Base-by-base conservation (phyloP, 2,888 invertebrate species). In the Osmoderma eremita region DNA sequence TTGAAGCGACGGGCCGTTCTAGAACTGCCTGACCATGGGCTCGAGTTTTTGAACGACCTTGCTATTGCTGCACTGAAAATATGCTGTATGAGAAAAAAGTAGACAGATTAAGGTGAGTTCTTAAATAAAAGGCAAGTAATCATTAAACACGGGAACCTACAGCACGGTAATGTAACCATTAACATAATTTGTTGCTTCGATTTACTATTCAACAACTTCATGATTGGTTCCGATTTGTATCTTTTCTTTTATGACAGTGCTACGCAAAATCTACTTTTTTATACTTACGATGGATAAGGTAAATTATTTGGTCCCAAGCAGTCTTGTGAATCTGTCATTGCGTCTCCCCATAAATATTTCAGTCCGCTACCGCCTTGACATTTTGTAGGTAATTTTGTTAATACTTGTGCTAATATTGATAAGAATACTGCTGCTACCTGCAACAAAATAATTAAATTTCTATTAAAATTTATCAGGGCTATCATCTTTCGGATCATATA, bases 321-420 rank as follows among this genome's bases (percentile, higher is more conserved):
- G 77, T 93, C 91, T 18, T 85, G 82, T 5, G 90, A 87, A 80
- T 92, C 93, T 72, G 88, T 88, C 53, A 95, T 83, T 5, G 95
- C 95, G 81, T 95, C 94, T 15, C 95, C 95, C 88, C 93, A 94
- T 17, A 94, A 85, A 81, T 94, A 95, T 83, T 94, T 94, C 67
- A 94, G 83, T 74, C 88, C 88, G 67, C 86, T 84, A 17, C 89
- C 89, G 68, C 85, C 86, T 78, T 87, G 85, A 78, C 88, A 88
- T 78, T 85, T 78, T 63, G 77, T 73, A 20, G 80, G 72, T 45
- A 78, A 71, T 74, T 78, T 79, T 8, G 78, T 74, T 69, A 76
- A 70, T 18, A 76, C 73, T 62, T 71, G 69, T 50, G 74, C 67
- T 65, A 66, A 48, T 63, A 56, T 48, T 20, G 61, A 48, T 10